Base-by-base conservation (phyloP, 2,888 invertebrate genomes). In the Elysia crispata region DNA sequence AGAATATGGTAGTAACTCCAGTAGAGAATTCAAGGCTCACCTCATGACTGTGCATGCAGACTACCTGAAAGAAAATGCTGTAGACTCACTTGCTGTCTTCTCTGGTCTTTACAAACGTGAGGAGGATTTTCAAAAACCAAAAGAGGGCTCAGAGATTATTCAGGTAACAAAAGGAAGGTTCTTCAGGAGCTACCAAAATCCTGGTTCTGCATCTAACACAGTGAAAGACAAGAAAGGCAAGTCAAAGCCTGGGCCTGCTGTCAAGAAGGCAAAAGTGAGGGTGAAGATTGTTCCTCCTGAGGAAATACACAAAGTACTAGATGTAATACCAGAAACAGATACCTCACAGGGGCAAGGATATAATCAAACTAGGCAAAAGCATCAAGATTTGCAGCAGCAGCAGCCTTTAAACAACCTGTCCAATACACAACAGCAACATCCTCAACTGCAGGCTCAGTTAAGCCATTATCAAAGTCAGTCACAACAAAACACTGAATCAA, bases 1-100 rank as follows among this genome's bases (percentile, higher is more conserved):
- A 25, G 79, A 81, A 15, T 95, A 93, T 91, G 93, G 93, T 54
- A 94, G 94, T 15, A 95, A 96, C 91, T 94, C 94, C 87, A 94
- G 95, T 15, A 94, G 94, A 79, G 95, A 95, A 50, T 94, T 96
- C 80, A 94, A 95, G 62, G 93, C 93, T 11, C 96, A 96, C 91
- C 92, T 96, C 66, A 90, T 94, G 28, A 89, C 92, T 0, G 91
- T 87, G 0, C 96, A 96, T 91, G 82, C 78, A 8, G 83, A 85
- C 11, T 85, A 86, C 33, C 70, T 87, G 1, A 87, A 85, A 8
- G 83, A 83, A 11, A 84, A 85, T 25, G 83, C 84, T 23, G 80
- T 86, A 13, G 87, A 86, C 49, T 86, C 87, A 0, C 79, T 89
- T 76, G 87, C 89, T 25, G 84, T 82, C 18, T 86, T 87, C 76